Conservation (phyloP, 1,140 invertebrate species). For the Whitmania pigra region DNA sequence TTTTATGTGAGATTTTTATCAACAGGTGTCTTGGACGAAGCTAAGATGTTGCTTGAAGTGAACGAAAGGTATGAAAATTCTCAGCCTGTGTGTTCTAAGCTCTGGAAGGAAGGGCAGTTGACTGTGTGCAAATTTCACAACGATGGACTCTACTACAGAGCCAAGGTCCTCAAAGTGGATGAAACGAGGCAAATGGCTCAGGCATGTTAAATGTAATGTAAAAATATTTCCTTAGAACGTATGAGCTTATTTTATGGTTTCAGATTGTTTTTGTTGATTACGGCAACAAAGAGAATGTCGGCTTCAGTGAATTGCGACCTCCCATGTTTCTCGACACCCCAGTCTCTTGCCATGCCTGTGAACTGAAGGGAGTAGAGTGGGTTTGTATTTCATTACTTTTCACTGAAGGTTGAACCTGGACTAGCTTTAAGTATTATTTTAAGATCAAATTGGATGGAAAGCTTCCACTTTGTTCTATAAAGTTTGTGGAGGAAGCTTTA, state of each 20-base stretch:
- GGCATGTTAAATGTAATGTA: background rate
- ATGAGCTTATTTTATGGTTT: background rate
- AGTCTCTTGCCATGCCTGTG: background rate
- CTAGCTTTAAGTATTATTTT: background rate
- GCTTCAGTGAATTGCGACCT: background rate
- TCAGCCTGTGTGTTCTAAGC: background rate
- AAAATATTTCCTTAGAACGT: background rate
- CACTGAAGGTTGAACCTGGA: background rate
- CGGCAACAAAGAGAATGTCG: background rate
- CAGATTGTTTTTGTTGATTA: conserved; percentile 6
- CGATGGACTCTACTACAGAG: background rate
- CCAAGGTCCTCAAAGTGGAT: background rate
- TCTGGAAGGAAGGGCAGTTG: background rate
- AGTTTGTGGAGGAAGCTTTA: background rate
- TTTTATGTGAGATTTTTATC: background rate
- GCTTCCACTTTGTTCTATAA: background rate
- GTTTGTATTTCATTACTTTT: conserved; percentile 8
- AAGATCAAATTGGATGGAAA: background rate
- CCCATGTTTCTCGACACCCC: background rate
- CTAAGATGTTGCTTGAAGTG: background rate
- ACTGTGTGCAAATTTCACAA: background rate
- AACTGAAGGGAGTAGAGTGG: background rate
- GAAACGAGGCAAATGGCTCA: background rate
- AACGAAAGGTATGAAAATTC: background rate
- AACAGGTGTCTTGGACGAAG: background rate